Base-by-base conservation (phyloP, 2,888 invertebrate species). In the Nebria brevicollis region DNA sequence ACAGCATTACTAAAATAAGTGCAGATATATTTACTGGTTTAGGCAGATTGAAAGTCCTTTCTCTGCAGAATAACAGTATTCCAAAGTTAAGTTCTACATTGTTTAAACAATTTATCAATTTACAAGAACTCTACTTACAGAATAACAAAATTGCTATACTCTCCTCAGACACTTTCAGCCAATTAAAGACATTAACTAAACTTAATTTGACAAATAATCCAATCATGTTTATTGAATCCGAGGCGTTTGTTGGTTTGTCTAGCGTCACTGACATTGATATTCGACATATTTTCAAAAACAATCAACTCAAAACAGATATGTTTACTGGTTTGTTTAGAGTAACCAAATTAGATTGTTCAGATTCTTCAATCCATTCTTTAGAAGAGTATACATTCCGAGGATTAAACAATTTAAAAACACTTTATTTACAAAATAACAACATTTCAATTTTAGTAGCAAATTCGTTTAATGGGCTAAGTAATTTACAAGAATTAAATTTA, bases 361-460 rank as follows among this genome's bases (percentile, higher is more conserved):
- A 73, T 20, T 41, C 72, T 10, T 66, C 26, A 65, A 78, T 78
- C 65, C 78, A 78, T 25, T 41, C 73, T 11, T 6, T 78, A 25
- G 64, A 78, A 25, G 41, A 20, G 7, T 42, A 26, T 41, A 73
- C 78, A 11, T 78, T 78, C 20, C 26, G 15, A 11, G 78, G 78
- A 7, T 41, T 78, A 41, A 5, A 78, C 65, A 34, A 64, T 41
- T 73, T 78, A 10, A n/a, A 41, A 34, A 7, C 15, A 64, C 72
- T 78, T n/a, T 65, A 78, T 73, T 73, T 78, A 15, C 72, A 78
- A 41, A 78, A 78, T 65, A 78, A 78, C 66, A 78, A 78, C 34
- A 78, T 78, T 41, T 66, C 78, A 11, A 15, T 66, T 41, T 78
- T 78, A 34, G 72, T 25, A 66, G 66, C 73, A 26, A 41, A 72